These are phyloP conservation scores for Percopsis transmontana DNA, from an alignment of 2,113 vertebrate genomes.

Conservation along the genomic window DNA sequence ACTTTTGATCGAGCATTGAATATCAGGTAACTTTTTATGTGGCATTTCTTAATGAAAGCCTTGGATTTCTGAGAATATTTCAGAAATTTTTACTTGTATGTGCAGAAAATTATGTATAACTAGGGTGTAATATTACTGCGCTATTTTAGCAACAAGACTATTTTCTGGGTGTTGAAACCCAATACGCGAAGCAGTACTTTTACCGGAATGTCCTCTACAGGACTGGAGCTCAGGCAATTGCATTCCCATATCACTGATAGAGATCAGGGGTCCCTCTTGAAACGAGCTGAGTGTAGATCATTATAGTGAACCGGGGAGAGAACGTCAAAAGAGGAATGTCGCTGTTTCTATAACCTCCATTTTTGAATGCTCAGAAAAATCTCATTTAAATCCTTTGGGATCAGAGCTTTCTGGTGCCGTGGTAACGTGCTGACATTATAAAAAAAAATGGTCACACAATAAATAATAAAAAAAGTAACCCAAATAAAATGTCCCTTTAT, in stretches of 20 bases:
- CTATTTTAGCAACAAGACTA: not conserved
- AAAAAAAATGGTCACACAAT: no score
- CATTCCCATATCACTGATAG: constrained; percentile 45
- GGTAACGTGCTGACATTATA: not conserved
- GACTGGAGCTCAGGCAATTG: constrained; percentile 8
- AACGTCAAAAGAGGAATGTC: not conserved
- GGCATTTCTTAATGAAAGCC: not conserved
- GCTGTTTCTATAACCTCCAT: not conserved
- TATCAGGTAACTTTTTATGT: not conserved
- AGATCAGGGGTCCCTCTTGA: constrained; percentile 33
- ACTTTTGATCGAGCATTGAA: not conserved
- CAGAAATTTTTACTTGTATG: no score
- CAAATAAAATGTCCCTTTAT: not conserved
- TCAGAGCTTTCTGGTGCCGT: not conserved
- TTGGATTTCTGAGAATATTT: not conserved
- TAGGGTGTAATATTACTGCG: not conserved
- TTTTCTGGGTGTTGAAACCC: constrained; percentile 32
- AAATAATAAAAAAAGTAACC: not conserved
- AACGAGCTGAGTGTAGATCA: constrained; percentile 1
- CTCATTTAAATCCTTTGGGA: not conserved
- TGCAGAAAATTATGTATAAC: not conserved
- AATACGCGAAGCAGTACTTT: constrained; percentile 40
- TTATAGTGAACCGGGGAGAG: not conserved
- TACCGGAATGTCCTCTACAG: constrained; percentile 24
- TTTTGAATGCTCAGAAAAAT: not conserved